Base-by-base conservation (phyloP, 2,113 vertebrate genomes). In the Scomber colias region DNA sequence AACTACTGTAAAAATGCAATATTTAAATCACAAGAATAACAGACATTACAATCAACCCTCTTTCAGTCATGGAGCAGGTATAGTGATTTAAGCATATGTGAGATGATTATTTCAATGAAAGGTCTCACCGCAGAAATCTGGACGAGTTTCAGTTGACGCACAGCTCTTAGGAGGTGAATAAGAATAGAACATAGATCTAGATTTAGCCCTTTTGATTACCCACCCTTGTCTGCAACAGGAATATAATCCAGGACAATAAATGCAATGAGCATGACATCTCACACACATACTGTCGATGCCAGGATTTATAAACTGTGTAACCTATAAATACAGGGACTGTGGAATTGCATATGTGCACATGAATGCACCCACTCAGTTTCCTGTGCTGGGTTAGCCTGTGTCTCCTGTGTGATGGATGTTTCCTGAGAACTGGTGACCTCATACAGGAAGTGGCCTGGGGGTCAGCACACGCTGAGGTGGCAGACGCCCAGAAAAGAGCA, bases 381-480 rank as follows among this genome's bases (percentile, higher is more conserved):
- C 91, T 83, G 85, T 81, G 76, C 86, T 79, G 30, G 72, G 79
- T 68, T 74, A 40, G 50, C 73, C 54, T 30, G 45, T 62, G 70
- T 83, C 77, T 85, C 60, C 71, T 57, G 27, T 75, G 84, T 90
- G 92, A 94, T 88, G 82, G 90, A 92, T 92, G 88, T 87, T 93
- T 94, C 91, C 90, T 86, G 82, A 90, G 82, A 79, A 51, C 44
- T 54, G 65, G 77, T 95, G 91, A 94, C 88, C 87, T 94, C 89
- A 93, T 93, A 65, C 85, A 89, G 92, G 90, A 94, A 90, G 87
- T 88, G 84, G 80, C 86, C 85, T 62, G 44, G 70, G 74, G 89
- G 90, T 90, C 88, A 82, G 79, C 81, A 74, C 83, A 88, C 77
- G 63, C 78, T 35, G 79, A 68, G 79, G 75, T 84, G 82, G 78